A percentile compares a stretch with the other conserved stretches of the same genome.
phyloP scores from a whole-genome alignment of 2,113 vertebrate species.

The Monarcha castaneiventris region DNA sequence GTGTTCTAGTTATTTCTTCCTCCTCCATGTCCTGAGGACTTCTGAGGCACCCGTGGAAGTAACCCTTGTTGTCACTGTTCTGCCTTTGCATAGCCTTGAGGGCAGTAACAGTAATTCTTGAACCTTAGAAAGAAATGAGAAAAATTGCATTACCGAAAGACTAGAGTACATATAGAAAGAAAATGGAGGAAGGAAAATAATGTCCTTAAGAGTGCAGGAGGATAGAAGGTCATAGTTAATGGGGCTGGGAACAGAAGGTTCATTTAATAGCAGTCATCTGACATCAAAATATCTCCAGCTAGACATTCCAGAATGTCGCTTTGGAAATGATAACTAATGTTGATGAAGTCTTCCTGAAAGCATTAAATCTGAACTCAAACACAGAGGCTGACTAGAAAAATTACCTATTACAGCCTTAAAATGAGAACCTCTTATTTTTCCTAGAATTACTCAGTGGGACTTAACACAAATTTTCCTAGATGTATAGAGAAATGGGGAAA shows the following conservation, averaged over 20 bases:
- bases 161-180: neutral
- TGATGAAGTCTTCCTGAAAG: neutral
- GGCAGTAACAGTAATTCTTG: neutral
- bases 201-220: neutral
- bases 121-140: neutral
- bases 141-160: neutral
- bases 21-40: neutral
- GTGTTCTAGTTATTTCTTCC: neutral
- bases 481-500: neutral
- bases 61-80: neutral
- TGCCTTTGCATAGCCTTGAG: neutral
- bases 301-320: rapidly evolving
- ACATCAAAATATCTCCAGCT: neutral
- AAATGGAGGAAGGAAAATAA: neutral
- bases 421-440: neutral
- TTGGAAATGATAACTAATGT: rapidly evolving
- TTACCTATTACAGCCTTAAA: neutral
- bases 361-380: neutral
- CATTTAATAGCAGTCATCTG: neutral
- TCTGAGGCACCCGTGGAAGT: neutral
- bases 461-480: neutral
- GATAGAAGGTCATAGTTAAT: neutral
- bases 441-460: neutral
- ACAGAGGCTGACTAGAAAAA: neutral
- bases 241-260: neutral